Evolutionary conservation across 2,113 vertebrate species (phyloP), one percentile per base, ranked within the genome.

Genomic region (Lamprologus lemairii): DNA sequence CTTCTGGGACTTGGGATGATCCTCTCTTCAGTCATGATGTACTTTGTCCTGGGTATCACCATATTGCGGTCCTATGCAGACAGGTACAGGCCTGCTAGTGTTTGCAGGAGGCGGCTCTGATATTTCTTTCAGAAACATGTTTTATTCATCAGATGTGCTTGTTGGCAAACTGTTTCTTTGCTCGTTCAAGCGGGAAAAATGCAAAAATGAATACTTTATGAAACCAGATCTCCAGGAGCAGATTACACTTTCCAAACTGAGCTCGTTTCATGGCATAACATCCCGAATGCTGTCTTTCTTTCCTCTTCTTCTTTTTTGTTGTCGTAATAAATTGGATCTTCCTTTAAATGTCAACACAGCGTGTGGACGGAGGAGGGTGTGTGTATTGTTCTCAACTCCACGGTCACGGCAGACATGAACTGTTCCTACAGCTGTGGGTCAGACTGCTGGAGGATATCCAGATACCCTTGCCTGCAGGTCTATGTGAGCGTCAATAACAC

Each of bases 401-500:
- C 97, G 88, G 97, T 98, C 94, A 97, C 96, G 12, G 97, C 97
- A 86, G 97, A 97, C 49, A 96, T 98, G 88, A 98, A 98, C 93
- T 99, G 98, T 92, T 98, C 97, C 6, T 98, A 98, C 95, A 97
- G 95, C 96, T 99, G 98, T 4, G 98, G 98, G n/a, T 95, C 97
- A 6, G 97, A 99, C 87, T 99, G 98, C 96, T 97, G 97, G 97
- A 97, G 97, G 86, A 97, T 95, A 87, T 98, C 98, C 79, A 97
- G 97, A 94, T 99, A 98, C 86, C 98, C 98, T 78, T 99, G 98
- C 94, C 97, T 99, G 83, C 98, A 98, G 96, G 97, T 99, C 87
- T 98, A 97, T 0, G 98, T 99, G 87, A 99, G 98, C 92, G 92
- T 99, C 95, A 99, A 97, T 58, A 96, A 96, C 93, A 98, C 98